Conservation (phyloP, 2,888 invertebrate genomes). For the Drosophila prostipennis region DNA sequence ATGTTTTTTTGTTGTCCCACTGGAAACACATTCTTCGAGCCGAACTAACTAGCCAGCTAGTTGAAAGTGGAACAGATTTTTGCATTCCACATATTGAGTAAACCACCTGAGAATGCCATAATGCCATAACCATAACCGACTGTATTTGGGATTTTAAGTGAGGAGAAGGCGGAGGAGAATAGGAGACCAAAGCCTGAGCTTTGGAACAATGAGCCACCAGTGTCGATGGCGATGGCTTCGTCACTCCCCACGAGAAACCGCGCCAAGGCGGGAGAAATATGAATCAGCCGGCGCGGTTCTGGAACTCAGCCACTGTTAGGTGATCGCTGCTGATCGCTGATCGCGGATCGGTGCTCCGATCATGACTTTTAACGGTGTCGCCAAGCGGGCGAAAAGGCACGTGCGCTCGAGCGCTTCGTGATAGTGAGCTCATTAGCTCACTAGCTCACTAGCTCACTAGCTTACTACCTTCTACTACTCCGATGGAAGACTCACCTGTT, state of each 20-base stretch:
- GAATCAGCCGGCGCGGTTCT: conserved; percentile 58
- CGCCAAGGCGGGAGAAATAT: conserved; percentile 48
- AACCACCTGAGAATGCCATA: conserved; percentile 73
- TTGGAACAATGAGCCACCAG: conserved; percentile 28
- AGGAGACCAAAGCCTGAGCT: neutral
- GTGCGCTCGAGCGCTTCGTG: conserved; percentile 55
- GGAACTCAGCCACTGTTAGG: conserved; percentile 21
- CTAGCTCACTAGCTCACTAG: no score
- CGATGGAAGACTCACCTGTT: conserved; percentile 75
- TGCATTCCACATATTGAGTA: conserved; percentile 44
- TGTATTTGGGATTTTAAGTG: conserved; percentile 4
- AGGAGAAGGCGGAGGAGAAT: neutral
- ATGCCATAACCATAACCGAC: conserved; percentile 27
- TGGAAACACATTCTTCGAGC: conserved; percentile 29
- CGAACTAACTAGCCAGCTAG: conserved; percentile 29
- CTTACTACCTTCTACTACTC: no score
- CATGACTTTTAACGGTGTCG: conserved; percentile 70
- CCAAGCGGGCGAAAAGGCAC: conserved; percentile 72
- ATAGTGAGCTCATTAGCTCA: conserved; percentile 60
- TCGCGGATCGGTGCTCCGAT: conserved; percentile 54
- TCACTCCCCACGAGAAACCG: conserved; percentile 39
- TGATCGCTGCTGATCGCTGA: conserved; percentile 44
- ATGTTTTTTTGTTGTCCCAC: conserved; percentile 34
- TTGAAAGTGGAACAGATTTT: conserved; percentile 67
- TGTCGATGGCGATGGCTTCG: conserved; percentile 6